Conservation (phyloP, 2,797 vertebrate species). For the Neosalanx taihuensis region DNA sequence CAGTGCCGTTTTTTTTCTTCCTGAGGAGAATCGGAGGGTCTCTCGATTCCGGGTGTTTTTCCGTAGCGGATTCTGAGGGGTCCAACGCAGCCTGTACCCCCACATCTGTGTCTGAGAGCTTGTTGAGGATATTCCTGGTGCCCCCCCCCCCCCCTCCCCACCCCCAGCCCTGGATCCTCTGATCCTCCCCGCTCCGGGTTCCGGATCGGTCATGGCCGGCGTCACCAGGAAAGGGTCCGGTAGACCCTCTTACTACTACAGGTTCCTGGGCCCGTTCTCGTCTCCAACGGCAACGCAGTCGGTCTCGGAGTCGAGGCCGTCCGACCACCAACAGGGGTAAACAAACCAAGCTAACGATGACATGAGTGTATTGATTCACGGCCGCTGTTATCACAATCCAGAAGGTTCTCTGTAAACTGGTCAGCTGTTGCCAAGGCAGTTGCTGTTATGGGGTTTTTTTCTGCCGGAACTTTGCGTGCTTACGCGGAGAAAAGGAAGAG, state of each 20-base stretch:
- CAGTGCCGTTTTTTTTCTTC: too few relatives aligned
- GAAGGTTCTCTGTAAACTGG: too few relatives aligned
- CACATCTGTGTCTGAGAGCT: not conserved
- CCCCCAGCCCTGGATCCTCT: too few relatives aligned
- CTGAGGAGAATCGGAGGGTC: not conserved
- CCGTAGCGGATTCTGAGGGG: not conserved
- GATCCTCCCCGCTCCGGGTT: not conserved
- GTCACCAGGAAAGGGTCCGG: slow-evolving; percentile 89
- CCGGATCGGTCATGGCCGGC: slow-evolving; percentile 83
- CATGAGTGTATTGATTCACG: too few relatives aligned
- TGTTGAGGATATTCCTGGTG: not conserved
- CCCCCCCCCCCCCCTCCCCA: too few relatives aligned
- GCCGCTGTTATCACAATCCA: too few relatives aligned
- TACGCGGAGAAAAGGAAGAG: too few relatives aligned
- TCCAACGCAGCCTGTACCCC: too few relatives aligned
- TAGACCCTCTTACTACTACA: slow-evolving; percentile 94
- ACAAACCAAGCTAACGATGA: too few relatives aligned
- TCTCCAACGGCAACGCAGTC: slow-evolving; percentile 93
- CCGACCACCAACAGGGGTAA: slow-evolving; percentile 82
- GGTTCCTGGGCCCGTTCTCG: slow-evolving; percentile 92
- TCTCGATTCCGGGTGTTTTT: not conserved
- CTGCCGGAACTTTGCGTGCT: not conserved
- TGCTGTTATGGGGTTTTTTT: not conserved
- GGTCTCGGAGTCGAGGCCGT: slow-evolving; percentile 92
- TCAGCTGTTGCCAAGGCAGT: too few relatives aligned